phyloP scores from a whole-genome alignment of 2,888 invertebrate species.

The Lordiphosa fenestrarum region DNA sequence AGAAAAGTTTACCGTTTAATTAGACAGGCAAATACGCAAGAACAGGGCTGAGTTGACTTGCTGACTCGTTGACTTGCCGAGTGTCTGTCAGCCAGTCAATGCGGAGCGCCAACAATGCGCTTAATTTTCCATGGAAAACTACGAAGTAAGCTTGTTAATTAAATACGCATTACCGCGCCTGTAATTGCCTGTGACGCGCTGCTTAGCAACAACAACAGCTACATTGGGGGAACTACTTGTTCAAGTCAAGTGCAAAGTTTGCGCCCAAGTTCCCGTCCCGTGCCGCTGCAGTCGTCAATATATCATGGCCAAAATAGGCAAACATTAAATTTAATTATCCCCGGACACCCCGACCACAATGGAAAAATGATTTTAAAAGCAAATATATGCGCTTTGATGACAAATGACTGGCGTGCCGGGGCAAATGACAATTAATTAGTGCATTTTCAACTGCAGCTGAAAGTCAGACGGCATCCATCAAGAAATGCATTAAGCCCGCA shows the following conservation, averaged over 20 bases:
- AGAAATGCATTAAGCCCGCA: conserved; percentile 1
- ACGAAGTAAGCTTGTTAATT: conserved; percentile 72
- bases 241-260: conserved; percentile 48
- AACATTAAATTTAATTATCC: conserved; percentile 52
- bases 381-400: conserved; percentile 34
- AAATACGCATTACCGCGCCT: conserved; percentile 72
- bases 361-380: conserved; percentile 25
- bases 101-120: conserved; percentile 47
- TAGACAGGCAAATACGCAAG: conserved; percentile 49
- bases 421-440: conserved; percentile 17
- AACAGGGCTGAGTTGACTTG: conserved; percentile 3
- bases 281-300: conserved; percentile 29
- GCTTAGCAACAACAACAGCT: conserved; percentile 41
- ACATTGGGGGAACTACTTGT: conserved; percentile 26
- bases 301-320: conserved; percentile 26
- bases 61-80: conserved; percentile 24
- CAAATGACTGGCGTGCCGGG: conserved; percentile 37
- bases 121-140: conserved; percentile 66
- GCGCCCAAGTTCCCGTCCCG: conserved; percentile 7
- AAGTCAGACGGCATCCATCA: conserved; percentile 32
- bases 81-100: conserved; percentile 31
- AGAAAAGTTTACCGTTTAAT: conserved; percentile 61
- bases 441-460: conserved; percentile 23
- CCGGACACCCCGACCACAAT: conserved; percentile 36
- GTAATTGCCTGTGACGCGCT: conserved; percentile 65